phyloP scores from a whole-genome alignment of 2,113 vertebrate genomes.

The Tylochromis polylepis region DNA sequence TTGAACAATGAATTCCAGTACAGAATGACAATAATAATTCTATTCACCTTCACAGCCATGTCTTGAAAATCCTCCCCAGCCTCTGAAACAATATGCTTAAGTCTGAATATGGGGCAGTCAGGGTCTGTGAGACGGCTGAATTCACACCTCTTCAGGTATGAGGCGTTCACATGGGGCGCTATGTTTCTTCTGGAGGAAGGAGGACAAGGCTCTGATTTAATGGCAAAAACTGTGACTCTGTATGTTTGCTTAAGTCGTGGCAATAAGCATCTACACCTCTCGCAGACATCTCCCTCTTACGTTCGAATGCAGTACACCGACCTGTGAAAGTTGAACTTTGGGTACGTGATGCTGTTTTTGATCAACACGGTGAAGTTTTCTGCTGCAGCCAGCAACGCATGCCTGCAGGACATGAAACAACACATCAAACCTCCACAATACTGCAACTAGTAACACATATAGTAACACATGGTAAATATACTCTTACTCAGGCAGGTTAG shows the following conservation, averaged over 20 bases:
- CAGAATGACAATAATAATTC: not conserved
- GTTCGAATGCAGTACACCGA: conserved; percentile 49
- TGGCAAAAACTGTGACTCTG: not conserved
- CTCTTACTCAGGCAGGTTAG: conserved; percentile 75
- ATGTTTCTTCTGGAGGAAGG: conserved; percentile 78
- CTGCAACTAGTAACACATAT: not conserved
- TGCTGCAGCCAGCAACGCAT: conserved; percentile 76
- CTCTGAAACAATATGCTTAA: conserved; percentile 74
- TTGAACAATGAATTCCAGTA: not conserved
- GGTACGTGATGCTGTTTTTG: conserved; percentile 89
- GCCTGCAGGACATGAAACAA: conserved; percentile 59
- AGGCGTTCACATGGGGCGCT: conserved; percentile 69
- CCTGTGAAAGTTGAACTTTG: conserved; percentile 86
- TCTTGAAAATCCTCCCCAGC: conserved; percentile 82
- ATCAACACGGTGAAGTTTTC: conserved; percentile 90
- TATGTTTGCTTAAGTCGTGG: not conserved
- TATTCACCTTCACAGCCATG: conserved; percentile 79
- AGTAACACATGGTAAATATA: not conserved
- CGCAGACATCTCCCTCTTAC: not conserved
- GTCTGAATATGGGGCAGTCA: conserved; percentile 85
- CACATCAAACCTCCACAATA: not conserved
- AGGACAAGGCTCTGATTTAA: not conserved
- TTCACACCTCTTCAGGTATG: conserved; percentile 79
- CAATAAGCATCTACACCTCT: not conserved
- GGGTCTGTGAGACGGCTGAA: conserved; percentile 76